A percentile compares a stretch with the other conserved stretches of the same genome.
phyloP scores from a whole-genome alignment of 1,140 invertebrate genomes.

The Saxidomus purpurata region DNA sequence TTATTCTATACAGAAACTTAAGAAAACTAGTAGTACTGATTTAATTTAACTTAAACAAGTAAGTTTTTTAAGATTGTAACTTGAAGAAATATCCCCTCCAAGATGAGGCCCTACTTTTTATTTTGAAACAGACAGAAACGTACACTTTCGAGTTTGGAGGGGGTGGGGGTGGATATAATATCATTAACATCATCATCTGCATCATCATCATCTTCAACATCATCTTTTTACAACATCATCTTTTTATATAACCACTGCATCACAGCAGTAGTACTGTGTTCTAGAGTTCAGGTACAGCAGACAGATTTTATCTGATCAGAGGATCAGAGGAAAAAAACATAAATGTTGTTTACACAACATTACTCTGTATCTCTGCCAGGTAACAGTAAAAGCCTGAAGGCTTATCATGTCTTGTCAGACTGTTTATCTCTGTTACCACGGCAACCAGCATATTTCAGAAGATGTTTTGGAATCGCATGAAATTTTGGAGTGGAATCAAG shows the following conservation, averaged over 20 bases:
- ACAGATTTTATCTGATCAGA: conserved; percentile 18
- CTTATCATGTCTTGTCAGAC: conserved; percentile 47
- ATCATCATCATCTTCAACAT: conserved; percentile 19
- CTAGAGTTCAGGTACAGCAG: not conserved
- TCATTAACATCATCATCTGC: not conserved
- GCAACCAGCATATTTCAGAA: conserved; percentile 38
- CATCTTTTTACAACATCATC: not conserved
- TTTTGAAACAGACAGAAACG: too few relatives aligned
- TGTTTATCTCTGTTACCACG: conserved; percentile 37
- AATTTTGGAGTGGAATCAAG: conserved; percentile 27
- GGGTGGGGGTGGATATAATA: too few relatives aligned
- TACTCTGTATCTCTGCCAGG: conserved; percentile 24
- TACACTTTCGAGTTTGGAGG: too few relatives aligned
- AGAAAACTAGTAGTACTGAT: too few relatives aligned
- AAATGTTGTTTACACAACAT: conserved; percentile 25
- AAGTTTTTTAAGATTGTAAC: too few relatives aligned
- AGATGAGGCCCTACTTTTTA: too few relatives aligned
- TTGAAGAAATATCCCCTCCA: too few relatives aligned
- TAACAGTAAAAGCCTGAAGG: conserved; percentile 2
- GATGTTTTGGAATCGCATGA: conserved; percentile 37
- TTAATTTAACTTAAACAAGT: too few relatives aligned
- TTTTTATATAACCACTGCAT: not conserved
- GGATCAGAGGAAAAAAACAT: not conserved
- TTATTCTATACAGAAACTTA: too few relatives aligned
- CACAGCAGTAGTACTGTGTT: not conserved